Conservation (phyloP, 2,888 invertebrate species). For the Patella ulyssiponensis region DNA sequence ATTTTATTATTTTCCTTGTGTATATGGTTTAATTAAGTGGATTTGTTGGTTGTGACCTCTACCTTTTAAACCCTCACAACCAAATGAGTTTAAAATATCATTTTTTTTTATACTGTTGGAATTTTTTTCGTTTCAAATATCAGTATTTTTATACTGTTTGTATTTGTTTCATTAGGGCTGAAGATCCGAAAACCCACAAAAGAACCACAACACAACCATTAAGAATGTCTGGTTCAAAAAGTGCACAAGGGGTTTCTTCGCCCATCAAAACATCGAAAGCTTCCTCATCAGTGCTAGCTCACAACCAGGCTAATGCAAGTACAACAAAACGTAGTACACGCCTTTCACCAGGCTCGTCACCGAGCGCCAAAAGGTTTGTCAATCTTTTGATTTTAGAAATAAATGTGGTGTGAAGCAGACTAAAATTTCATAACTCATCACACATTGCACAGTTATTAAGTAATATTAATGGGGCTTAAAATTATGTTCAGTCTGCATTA, state of each 20-base stretch:
- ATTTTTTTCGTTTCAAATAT: background rate
- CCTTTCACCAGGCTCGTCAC: constrained; percentile 49
- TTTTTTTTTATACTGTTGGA: background rate
- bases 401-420: too few relatives aligned
- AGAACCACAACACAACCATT: constrained; percentile 62
- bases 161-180: constrained; percentile 48
- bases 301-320: constrained; percentile 50
- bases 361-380: constrained; percentile 63
- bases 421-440: too few relatives aligned
- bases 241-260: constrained; percentile 63
- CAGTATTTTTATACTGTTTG: constrained; percentile 28
- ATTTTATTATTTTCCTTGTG: background rate
- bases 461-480: too few relatives aligned
- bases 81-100: too few relatives aligned
- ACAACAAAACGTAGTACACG: constrained; percentile 56
- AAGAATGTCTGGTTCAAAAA: constrained; percentile 57
- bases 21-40: background rate
- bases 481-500: too few relatives aligned
- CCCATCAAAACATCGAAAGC: constrained; percentile 67
- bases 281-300: constrained; percentile 51
- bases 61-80: too few relatives aligned
- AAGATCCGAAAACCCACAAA: constrained; percentile 65
- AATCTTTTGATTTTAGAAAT: background rate
- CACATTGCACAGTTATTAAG: too few relatives aligned
- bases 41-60: too few relatives aligned